These are phyloP conservation scores for Semotilus atromaculatus DNA, from an alignment of 2,797 vertebrate species.

Conservation along the genomic window DNA sequence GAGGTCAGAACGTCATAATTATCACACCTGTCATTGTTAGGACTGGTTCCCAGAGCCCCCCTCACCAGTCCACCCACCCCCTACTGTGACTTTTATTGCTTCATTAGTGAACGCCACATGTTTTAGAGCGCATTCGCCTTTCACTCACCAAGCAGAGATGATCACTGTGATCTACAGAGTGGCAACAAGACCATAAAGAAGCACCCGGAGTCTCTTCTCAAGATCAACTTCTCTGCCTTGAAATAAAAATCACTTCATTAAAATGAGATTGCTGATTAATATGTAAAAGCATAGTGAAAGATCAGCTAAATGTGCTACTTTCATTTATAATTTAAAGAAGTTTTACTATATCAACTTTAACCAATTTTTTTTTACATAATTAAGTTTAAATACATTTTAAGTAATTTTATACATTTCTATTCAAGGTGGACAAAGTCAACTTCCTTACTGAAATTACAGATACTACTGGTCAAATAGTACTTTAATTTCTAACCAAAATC, in stretches of 20 bases:
- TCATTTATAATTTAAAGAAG: no score
- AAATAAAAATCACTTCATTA: not conserved
- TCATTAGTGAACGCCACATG: slow-evolving; percentile 94
- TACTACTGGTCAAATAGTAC: no score
- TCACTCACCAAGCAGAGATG: slow-evolving; percentile 69
- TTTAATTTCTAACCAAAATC: no score
- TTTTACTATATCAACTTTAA: no score
- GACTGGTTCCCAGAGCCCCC: slow-evolving; percentile 55
- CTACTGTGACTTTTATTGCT: slow-evolving; percentile 93
- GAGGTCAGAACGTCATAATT: slow-evolving; percentile 82
- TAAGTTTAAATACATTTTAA: no score
- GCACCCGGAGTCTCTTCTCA: not conserved
- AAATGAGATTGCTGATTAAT: slow-evolving; percentile 14
- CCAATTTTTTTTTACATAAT: no score
- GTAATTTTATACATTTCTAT: no score
- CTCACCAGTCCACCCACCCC: slow-evolving; percentile 70
- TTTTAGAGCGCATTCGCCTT: slow-evolving; percentile 77
- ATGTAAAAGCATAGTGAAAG: not conserved
- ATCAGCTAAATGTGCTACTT: not conserved
- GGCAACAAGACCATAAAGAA: slow-evolving; percentile 24
- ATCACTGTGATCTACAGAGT: slow-evolving; percentile 67
- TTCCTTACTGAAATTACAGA: no score
- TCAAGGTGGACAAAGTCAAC: no score
- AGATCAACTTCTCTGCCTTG: not conserved
- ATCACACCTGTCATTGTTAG: slow-evolving; percentile 79